Conservation (phyloP, 1,140 invertebrate species). For the Drepana arcuata region DNA sequence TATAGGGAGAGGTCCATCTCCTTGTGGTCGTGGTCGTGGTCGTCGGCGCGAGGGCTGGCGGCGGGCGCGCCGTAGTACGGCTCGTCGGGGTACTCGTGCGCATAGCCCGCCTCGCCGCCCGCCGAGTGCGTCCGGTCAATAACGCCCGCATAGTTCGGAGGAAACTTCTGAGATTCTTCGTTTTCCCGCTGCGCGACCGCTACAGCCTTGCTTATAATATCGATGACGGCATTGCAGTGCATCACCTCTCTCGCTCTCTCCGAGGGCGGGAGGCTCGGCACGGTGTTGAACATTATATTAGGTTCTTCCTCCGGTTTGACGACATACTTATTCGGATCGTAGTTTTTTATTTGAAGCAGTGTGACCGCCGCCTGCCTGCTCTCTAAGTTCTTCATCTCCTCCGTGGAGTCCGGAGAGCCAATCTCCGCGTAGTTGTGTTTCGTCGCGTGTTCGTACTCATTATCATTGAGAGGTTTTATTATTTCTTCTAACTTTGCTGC, state of each 20-base stretch:
- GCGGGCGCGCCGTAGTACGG: conserved; percentile 35
- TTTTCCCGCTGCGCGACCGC: conserved; percentile 63
- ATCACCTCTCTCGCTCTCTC: conserved; percentile 62
- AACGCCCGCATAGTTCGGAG: conserved; percentile 45
- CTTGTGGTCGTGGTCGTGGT: conserved; percentile 57
- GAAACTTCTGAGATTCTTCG: conserved; percentile 58
- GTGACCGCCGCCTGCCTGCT: conserved; percentile 68
- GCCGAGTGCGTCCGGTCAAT: conserved; percentile 38
- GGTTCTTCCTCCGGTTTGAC: conserved; percentile 57
- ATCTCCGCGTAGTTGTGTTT: conserved; percentile 58
- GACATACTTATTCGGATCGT: conserved; percentile 64
- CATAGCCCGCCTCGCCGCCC: conserved; percentile 22
- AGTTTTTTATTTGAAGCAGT: conserved; percentile 67
- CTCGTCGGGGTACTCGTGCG: conserved; percentile 48
- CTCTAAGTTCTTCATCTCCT: conserved; percentile 70
- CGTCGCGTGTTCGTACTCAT: conserved; percentile 38
- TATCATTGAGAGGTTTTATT: conserved; percentile 57
- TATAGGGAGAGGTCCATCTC: conserved; percentile 67
- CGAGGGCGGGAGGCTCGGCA: conserved; percentile 55
- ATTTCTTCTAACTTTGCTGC: conserved; percentile 67
- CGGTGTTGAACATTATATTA: conserved; percentile 67
- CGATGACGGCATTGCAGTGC: conserved; percentile 68
- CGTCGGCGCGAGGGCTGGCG: conserved; percentile 39
- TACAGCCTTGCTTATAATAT: conserved; percentile 69
- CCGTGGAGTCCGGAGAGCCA: conserved; percentile 66